Evolutionary conservation across 2,113 vertebrate genomes (phyloP).

Genomic region (Ia io): DNA sequence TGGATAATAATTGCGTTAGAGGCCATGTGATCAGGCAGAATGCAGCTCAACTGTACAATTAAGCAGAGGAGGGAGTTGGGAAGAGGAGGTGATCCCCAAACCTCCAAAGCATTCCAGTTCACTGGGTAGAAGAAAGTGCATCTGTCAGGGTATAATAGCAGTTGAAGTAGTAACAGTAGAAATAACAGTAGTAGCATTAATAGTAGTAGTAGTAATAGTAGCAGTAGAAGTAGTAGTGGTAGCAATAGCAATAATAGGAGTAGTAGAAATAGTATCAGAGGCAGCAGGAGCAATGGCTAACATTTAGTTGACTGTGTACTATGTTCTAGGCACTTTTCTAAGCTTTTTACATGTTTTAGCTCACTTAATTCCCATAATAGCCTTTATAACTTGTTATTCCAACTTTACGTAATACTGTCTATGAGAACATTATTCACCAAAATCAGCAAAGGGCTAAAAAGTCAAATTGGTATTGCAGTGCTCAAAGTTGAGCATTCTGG

Average conservation of each 20-base stretch:
- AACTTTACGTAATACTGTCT: background rate
- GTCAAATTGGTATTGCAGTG: background rate
- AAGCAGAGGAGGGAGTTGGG: background rate
- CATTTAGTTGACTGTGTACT: background rate
- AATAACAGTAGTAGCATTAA: background rate
- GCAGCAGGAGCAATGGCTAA: background rate
- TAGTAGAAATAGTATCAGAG: background rate
- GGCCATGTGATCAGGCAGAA: background rate
- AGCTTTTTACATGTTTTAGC: background rate
- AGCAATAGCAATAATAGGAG: background rate
- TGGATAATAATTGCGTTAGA: background rate
- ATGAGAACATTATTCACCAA: background rate
- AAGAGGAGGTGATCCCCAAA: background rate
- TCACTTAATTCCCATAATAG: background rate
- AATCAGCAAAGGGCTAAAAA: background rate
- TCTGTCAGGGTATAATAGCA: background rate
- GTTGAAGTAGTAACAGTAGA: background rate
- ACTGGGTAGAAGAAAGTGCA: background rate
- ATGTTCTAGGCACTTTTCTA: background rate
- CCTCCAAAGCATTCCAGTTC: background rate
- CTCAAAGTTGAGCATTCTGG: background rate
- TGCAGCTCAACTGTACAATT: background rate
- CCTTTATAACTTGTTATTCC: background rate
- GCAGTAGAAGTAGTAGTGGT: fast-evolving
- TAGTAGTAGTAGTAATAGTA: background rate